These are phyloP conservation scores for Turritopsis dohrnii DNA, from an alignment of 30 jellyfish, hydroid and myxozoan genomes.

Conservation along the genomic window DNA sequence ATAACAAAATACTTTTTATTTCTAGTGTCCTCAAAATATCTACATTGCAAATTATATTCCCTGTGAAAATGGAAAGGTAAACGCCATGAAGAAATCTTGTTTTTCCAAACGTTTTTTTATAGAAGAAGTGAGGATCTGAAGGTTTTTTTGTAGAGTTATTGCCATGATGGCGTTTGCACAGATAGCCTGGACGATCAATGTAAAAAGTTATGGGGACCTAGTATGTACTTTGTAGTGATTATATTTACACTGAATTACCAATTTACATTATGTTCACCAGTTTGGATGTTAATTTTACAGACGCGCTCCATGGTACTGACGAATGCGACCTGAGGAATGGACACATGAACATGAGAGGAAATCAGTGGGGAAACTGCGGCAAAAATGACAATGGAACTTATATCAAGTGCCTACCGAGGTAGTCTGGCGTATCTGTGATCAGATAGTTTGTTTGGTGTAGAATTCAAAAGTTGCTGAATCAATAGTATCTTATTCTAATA, in stretches of 20 bases:
- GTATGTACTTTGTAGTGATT: not conserved
- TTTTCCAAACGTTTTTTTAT: not conserved
- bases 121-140: not conserved
- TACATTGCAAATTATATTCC: not conserved
- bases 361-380: slow-evolving; percentile 11
- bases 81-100: not conserved
- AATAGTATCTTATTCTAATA: not conserved
- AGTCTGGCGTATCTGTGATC: too few relatives aligned
- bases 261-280: not conserved
- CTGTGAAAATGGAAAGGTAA: not conserved
- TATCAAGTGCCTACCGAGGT: not conserved
- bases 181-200: not conserved
- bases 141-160: not conserved
- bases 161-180: not conserved
- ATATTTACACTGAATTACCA: not conserved
- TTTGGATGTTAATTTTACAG: not conserved
- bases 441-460: too few relatives aligned
- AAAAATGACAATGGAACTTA: not conserved
- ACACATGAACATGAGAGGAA: slow-evolving; percentile 11
- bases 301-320: not conserved
- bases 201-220: not conserved
- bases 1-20: too few relatives aligned
- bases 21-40: not conserved
- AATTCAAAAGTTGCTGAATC: too few relatives aligned
- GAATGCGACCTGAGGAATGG: not conserved